Conservation (phyloP, 2,888 invertebrate species). For the Campoplex capitator region DNA sequence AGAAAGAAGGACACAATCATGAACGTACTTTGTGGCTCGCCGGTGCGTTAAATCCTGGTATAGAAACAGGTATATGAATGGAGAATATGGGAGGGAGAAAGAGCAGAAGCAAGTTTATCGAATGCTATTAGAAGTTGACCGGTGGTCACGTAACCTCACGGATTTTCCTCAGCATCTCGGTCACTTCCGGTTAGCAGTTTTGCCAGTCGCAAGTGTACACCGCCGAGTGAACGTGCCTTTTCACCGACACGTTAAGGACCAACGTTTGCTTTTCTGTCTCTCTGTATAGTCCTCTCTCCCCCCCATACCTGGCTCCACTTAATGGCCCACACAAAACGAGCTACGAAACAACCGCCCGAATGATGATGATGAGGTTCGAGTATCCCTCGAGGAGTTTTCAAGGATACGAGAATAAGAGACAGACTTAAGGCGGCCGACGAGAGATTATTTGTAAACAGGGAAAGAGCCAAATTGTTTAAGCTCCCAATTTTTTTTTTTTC, state of each 20-base stretch:
- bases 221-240: constrained; percentile 32
- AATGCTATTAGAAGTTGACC: constrained; percentile 34
- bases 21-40: neutral
- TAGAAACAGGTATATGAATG: neutral
- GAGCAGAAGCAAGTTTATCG: constrained; percentile 7
- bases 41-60: neutral
- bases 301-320: neutral
- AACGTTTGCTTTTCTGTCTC: constrained; percentile 14
- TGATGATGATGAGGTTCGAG: constrained; percentile 29
- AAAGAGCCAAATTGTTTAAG: neutral
- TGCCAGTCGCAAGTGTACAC: constrained; percentile 6
- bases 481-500: neutral
- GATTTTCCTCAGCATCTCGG: constrained; percentile 27
- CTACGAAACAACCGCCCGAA: constrained; percentile 11
- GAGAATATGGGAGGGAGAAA: neutral
- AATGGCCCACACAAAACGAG: constrained; percentile 31
- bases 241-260: constrained; percentile 14
- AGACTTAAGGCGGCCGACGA: too few relatives aligned
- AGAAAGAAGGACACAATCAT: neutral
- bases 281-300: neutral
- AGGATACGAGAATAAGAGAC: neutral
- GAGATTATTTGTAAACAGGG: neutral
- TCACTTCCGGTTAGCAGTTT: constrained; percentile 24
- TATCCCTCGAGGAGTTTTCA: constrained; percentile 24
- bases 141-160: constrained; percentile 59